Evolutionary conservation across 2,888 invertebrate species (phyloP).

Genomic region (Exocentrus adspersus): DNA sequence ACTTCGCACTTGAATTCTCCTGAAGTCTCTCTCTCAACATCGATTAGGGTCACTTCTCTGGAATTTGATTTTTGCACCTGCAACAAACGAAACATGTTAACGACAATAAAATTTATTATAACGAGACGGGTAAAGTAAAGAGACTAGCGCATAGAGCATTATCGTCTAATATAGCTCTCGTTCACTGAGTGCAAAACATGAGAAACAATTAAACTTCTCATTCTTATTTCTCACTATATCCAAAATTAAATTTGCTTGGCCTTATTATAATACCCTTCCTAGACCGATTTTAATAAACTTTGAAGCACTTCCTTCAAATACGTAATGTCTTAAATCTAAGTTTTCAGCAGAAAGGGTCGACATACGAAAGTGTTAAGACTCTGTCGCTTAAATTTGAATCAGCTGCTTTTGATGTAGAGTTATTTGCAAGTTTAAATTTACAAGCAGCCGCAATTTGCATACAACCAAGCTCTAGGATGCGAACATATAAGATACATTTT

Average conservation of each 20-base stretch:
- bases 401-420: constrained; percentile 54
- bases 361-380: constrained; percentile 24
- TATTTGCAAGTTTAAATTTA: constrained; percentile 54
- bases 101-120: too few relatives aligned
- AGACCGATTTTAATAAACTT: constrained; percentile 14
- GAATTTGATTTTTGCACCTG: constrained; percentile 67
- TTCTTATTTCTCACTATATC: too few relatives aligned
- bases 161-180: too few relatives aligned
- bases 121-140: too few relatives aligned
- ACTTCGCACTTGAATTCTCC: constrained; percentile 70
- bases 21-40: constrained; percentile 67
- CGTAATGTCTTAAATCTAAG: constrained; percentile 10
- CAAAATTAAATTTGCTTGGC: not conserved
- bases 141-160: too few relatives aligned
- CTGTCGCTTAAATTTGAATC: constrained; percentile 32
- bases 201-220: too few relatives aligned
- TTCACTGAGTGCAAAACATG: too few relatives aligned
- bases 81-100: constrained; percentile 39
- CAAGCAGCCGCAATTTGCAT: constrained; percentile 52
- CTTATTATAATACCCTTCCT: not conserved
- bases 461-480: constrained; percentile 42
- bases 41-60: constrained; percentile 66
- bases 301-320: constrained; percentile 7
- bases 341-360: constrained; percentile 6
- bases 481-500: constrained; percentile 23